Base-by-base conservation (phyloP, 2,888 invertebrate genomes). In the Nebria brevicollis region DNA sequence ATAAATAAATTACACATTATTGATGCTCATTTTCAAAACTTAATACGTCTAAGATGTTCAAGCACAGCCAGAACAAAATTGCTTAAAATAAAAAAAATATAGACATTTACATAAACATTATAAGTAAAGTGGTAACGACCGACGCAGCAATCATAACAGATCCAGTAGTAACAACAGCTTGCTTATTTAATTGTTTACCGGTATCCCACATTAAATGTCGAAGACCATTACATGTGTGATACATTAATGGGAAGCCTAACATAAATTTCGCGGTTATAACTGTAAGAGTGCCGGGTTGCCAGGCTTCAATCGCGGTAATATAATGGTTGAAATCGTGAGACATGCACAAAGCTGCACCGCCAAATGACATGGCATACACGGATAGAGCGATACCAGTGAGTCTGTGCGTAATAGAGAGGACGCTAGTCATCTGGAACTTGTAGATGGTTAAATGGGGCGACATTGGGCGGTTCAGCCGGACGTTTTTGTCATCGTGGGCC, bases 151-250 rank as follows among this genome's bases (percentile, higher is more conserved):
- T 26, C 81, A 81, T 81, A 66, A 42, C 66, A 66, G 72, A 15
- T 66, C 81, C 81, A 66, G 81, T 81, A 2, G 81, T 81, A 26
- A 66, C 72, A 66, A 81, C 77, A 77, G 72, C 77, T 43, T 81
- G 8, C 43, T 77, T 81, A 43, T 72, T 66, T 10, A 81, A 26
- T 43, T 81, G 77, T 26, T 73, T 81, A 10, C 81, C 81, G 65
- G 81, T 77, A 26, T 81, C 81, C 81, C 81, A 81, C 26, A 77
- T 42, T 26, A 81, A 81, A 77, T 81, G 81, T 1, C 81, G 72
- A 20, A 81, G 20, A 42, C 81, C 81, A 73, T 81, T 81, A 66
- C 76, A 77, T 15, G 81, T 77, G 15, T 81, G 81, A 20, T 81
- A 81, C 72, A 66, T 77, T 6, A 81, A 25, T n/a, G 81, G 81